These are phyloP conservation scores for Drosophila biarmipes DNA, from an alignment of 1,140 invertebrate species.

Conservation along the genomic window DNA sequence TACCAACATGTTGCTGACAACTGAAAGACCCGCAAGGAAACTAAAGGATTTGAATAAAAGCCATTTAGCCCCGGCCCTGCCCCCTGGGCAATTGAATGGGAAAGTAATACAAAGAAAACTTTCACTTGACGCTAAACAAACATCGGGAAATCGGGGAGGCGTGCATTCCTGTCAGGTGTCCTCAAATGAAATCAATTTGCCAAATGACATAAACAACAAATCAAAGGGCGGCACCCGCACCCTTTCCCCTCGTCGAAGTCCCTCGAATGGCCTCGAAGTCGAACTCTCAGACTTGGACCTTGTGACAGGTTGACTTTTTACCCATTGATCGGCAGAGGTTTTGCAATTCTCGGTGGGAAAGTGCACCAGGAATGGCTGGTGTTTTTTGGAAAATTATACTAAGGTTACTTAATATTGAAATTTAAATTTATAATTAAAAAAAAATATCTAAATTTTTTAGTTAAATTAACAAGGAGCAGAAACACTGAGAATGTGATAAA, in stretches of 20 bases:
- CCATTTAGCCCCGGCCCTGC: neutral
- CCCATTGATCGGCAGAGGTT: constrained; percentile 10
- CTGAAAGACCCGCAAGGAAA: constrained; percentile 44
- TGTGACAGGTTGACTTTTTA: constrained; percentile 30
- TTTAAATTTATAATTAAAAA: no score
- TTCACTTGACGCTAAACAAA: constrained; percentile 76
- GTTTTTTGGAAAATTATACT: neutral
- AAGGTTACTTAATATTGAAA: neutral
- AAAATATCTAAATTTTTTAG: no score
- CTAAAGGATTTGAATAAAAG: constrained; percentile 32
- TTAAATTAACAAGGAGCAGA: no score
- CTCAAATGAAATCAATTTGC: constrained; percentile 74
- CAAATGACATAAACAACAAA: constrained; percentile 50
- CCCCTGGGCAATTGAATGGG: constrained; percentile 19
- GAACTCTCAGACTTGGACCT: constrained; percentile 15
- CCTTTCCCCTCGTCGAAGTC: neutral
- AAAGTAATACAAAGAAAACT: constrained; percentile 50
- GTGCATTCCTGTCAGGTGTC: constrained; percentile 63
- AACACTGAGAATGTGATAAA: no score
- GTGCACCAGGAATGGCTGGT: no score
- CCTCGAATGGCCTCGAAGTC: neutral
- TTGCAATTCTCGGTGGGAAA: no score
- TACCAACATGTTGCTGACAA: constrained; percentile 78
- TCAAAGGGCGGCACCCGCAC: constrained; percentile 11
- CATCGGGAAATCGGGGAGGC: constrained; percentile 44